A percentile compares a stretch with the other conserved stretches of the same genome.
phyloP scores from a whole-genome alignment of 2,888 invertebrate species.

The Cosmopolites sordidus region DNA sequence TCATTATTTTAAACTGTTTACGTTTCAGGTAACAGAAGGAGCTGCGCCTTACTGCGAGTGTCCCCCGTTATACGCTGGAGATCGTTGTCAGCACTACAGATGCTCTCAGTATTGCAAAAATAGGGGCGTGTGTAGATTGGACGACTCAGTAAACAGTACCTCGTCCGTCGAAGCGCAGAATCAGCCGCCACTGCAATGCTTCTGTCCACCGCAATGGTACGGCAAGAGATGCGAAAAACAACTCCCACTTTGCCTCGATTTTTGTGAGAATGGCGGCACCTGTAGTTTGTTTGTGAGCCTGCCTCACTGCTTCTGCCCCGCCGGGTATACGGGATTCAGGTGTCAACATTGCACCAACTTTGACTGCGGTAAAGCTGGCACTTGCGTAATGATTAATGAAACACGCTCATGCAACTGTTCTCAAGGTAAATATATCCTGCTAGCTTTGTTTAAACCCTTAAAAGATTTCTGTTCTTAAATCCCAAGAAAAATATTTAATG shows the following conservation, averaged over 20 bases:
- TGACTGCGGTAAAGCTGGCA: conserved; percentile 59
- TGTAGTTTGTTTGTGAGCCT: conserved; percentile 48
- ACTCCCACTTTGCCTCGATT: conserved; percentile 53
- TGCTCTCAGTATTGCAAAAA: conserved; percentile 67
- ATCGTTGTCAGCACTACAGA: conserved; percentile 63
- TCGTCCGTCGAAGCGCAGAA: conserved; percentile 25
- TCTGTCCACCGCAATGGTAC: conserved; percentile 61
- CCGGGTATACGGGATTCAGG: conserved; percentile 47
- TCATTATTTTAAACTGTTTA: too few species aligned
- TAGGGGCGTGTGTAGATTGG: conserved; percentile 56
- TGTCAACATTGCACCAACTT: conserved; percentile 58
- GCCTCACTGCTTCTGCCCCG: conserved; percentile 48
- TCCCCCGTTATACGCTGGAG: conserved; percentile 60
- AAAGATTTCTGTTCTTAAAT: too few species aligned
- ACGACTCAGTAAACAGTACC: conserved; percentile 18
- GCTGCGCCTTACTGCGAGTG: conserved; percentile 62
- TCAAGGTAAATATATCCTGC: too few species aligned
- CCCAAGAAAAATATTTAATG: too few species aligned
- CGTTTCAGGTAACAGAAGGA: conserved; percentile 12
- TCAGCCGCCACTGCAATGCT: conserved; percentile 49
- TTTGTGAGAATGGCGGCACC: conserved; percentile 59
- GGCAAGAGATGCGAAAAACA: conserved; percentile 60
- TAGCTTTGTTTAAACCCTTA: too few species aligned
- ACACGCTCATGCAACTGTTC: conserved; percentile 48
- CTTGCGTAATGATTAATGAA: conserved; percentile 50